phyloP scores from a whole-genome alignment of 53 echinoderm and acorn worm genomes.

The Zoroaster sp. region DNA sequence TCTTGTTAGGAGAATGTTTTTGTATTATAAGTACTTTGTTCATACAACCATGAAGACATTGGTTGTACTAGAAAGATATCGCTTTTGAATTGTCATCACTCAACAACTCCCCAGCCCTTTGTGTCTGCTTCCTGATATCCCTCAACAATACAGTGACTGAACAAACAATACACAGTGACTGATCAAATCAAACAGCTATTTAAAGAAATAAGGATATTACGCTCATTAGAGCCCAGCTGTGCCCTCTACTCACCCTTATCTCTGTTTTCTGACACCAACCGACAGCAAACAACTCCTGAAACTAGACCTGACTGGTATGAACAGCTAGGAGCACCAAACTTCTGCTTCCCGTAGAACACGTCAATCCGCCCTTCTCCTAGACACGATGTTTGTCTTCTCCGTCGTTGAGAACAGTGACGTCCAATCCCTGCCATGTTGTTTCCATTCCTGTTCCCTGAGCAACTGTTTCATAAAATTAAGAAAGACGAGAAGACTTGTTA shows the following conservation, averaged over 20 bases:
- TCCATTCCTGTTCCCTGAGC: conserved; percentile 66
- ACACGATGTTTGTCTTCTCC: conserved; percentile 76
- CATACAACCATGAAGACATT: too few relatives aligned
- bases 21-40: too few relatives aligned
- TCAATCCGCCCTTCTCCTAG: conserved; percentile 89
- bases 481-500: too few relatives aligned
- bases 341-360: conserved; percentile 67
- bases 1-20: too few relatives aligned
- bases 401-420: conserved; percentile 83
- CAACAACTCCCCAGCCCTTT: background rate
- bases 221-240: background rate
- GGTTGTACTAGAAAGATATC: background rate
- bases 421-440: conserved; percentile 86
- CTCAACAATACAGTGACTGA: too few relatives aligned
- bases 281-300: conserved; percentile 85
- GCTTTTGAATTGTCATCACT: background rate
- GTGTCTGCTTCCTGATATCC: background rate
- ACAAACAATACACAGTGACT: too few relatives aligned
- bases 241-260: conserved; percentile 33
- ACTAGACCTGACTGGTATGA: conserved; percentile 88
- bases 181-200: background rate
- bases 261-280: conserved; percentile 63
- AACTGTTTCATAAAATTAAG: conserved; percentile 56
- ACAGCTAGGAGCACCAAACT: conserved; percentile 57
- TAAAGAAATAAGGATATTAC: background rate